Evolutionary conservation across 2,888 invertebrate species (phyloP).

Genomic region (Drosophila robusta): DNA sequence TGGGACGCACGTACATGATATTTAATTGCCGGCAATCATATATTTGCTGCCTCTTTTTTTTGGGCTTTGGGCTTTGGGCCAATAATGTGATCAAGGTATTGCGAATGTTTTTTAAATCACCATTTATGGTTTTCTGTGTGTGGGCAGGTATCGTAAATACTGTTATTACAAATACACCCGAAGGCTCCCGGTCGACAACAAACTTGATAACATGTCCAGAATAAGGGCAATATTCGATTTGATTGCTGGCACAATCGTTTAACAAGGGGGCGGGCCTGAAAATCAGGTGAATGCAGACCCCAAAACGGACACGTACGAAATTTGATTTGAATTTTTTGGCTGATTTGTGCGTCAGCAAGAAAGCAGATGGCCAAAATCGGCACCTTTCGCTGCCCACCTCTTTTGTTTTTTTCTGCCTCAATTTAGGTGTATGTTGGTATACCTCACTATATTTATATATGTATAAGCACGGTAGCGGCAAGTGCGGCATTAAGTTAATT

Average conservation of each 20-base stretch:
- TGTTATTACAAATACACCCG: slow-evolving; percentile 52
- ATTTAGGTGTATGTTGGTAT: too few species aligned
- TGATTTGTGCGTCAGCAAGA: slow-evolving; percentile 63
- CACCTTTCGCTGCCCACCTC: neutral
- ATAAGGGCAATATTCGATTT: slow-evolving; percentile 53
- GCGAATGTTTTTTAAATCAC: slow-evolving; percentile 60
- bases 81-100: slow-evolving; percentile 19
- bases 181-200: neutral
- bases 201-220: slow-evolving; percentile 29
- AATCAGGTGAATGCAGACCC: slow-evolving; percentile 29
- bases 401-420: neutral
- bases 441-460: too few species aligned
- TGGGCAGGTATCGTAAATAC: slow-evolving; percentile 62
- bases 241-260: slow-evolving; percentile 53
- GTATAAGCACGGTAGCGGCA: too few species aligned
- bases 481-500: slow-evolving; percentile 39
- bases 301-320: slow-evolving; percentile 61
- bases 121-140: slow-evolving; percentile 57
- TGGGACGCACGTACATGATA: slow-evolving; percentile 19
- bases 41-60: slow-evolving; percentile 39
- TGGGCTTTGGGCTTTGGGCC: slow-evolving; percentile 2
- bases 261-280: slow-evolving; percentile 21
- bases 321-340: slow-evolving; percentile 62
- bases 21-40: slow-evolving; percentile 63
- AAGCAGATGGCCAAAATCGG: slow-evolving; percentile 43